Percentiles rank a stretch among this genome's conserved stretches.
Conservation (phyloP, 2,113 vertebrate genomes). For the Macquaria ambigua region DNA sequence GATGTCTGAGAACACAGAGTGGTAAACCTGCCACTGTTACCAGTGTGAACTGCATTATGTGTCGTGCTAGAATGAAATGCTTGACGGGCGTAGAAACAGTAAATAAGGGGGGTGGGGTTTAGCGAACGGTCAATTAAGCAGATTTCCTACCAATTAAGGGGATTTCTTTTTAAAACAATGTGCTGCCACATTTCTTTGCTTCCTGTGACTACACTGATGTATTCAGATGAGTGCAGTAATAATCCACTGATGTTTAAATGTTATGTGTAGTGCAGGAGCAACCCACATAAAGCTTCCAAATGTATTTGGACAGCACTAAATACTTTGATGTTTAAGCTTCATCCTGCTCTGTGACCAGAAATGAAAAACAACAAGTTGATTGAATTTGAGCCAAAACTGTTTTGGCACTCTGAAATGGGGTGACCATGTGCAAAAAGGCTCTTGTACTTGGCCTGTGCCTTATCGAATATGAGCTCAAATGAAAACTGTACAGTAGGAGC, state of each 20-base stretch:
- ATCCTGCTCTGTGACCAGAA: conserved; percentile 2
- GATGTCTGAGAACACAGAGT: background rate
- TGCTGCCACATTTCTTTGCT: conserved; percentile 24
- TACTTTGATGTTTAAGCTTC: background rate
- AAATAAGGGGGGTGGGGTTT: background rate
- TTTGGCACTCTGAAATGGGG: background rate
- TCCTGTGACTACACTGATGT: conserved; percentile 13
- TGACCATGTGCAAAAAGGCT: background rate
- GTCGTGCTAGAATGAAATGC: background rate
- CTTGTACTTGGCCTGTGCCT: background rate
- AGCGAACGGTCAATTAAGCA: conserved; percentile 1
- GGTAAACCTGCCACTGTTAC: background rate
- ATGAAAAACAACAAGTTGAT: conserved; percentile 15
- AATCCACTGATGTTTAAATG: conserved; percentile 31
- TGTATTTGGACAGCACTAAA: conserved; percentile 2
- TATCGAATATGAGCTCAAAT: background rate
- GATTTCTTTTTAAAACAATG: background rate
- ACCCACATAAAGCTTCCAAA: conserved; percentile 22
- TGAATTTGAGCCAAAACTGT: conserved; percentile 17
- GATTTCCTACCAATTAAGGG: conserved; percentile 12
- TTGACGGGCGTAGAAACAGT: background rate
- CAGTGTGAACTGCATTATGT: background rate
- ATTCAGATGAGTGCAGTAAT: conserved; percentile 40
- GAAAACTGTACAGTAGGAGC: background rate
- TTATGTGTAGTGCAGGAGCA: conserved; percentile 11